These are phyloP conservation scores for Peribatodes rhomboidaria DNA, from an alignment of 2,888 invertebrate species.

Conservation along the genomic window DNA sequence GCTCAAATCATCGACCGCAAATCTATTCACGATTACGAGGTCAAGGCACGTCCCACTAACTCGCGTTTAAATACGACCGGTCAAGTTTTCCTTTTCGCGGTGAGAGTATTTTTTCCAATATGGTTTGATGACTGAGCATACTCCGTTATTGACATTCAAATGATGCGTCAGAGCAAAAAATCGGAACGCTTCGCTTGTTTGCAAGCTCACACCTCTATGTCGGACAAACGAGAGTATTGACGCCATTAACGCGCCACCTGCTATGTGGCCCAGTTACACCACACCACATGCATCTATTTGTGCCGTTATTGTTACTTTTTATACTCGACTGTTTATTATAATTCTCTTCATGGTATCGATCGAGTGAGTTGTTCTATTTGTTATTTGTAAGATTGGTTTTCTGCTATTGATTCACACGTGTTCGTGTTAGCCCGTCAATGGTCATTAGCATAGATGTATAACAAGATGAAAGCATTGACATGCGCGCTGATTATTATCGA, in stretches of 20 bases:
- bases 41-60: slow-evolving; percentile 69
- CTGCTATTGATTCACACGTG: slow-evolving; percentile 46
- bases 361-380: slow-evolving; percentile 53
- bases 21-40: slow-evolving; percentile 63
- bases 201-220: slow-evolving; percentile 64
- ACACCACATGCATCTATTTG: slow-evolving; percentile 59
- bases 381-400: slow-evolving; percentile 50
- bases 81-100: slow-evolving; percentile 74
- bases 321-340: slow-evolving; percentile 56
- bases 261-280: slow-evolving; percentile 65
- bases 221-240: slow-evolving; percentile 72
- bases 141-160: slow-evolving; percentile 78
- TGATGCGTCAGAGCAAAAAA: slow-evolving; percentile 73
- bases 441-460: slow-evolving; percentile 37
- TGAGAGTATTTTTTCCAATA: slow-evolving; percentile 75
- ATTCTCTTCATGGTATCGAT: slow-evolving; percentile 54
- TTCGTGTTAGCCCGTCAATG: slow-evolving; percentile 39
- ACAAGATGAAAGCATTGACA: slow-evolving; percentile 24
- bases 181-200: slow-evolving; percentile 66
- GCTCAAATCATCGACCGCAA: slow-evolving; percentile 56
- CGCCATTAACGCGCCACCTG: slow-evolving; percentile 67
- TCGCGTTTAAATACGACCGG: slow-evolving; percentile 60
- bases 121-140: slow-evolving; percentile 67
- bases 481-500: slow-evolving; percentile 36
- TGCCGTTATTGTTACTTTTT: slow-evolving; percentile 70